Percentiles rank a stretch among this genome's conserved stretches.
Conservation (phyloP, 2,888 invertebrate genomes). For the Microctonus aethiopoides region DNA sequence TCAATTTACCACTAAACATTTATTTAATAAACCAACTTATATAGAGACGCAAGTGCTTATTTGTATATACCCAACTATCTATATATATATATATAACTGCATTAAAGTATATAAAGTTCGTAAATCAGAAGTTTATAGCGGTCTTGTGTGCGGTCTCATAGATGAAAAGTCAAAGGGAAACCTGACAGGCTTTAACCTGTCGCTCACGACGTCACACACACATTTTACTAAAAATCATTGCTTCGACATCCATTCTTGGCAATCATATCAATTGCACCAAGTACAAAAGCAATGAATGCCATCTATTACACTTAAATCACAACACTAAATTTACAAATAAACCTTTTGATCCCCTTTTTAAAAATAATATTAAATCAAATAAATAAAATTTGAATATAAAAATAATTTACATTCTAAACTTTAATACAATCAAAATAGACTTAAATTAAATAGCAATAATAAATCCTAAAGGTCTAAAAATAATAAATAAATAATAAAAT, state of each 20-base stretch:
- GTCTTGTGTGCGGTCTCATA: conserved; percentile 38
- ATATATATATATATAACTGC: too few species aligned
- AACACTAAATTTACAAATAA: not conserved
- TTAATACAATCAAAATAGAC: not conserved
- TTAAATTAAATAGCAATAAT: not conserved
- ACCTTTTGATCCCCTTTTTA: not conserved
- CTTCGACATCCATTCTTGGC: conserved; percentile 13
- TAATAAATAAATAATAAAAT: too few species aligned
- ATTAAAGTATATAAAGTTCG: conserved; percentile 36
- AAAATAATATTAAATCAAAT: conserved; percentile 1
- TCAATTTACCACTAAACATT: not conserved
- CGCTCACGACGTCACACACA: conserved; percentile 59
- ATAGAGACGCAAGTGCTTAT: not conserved
- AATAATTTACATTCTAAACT: not conserved
- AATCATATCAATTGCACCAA: not conserved
- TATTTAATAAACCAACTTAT: not conserved
- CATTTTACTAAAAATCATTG: conserved; percentile 60
- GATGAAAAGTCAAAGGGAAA: conserved; percentile 57
- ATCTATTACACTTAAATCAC: not conserved
- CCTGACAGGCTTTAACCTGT: conserved; percentile 49
- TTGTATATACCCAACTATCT: not conserved
- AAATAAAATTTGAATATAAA: not conserved
- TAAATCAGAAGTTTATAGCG: conserved; percentile 62
- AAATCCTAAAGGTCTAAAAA: too few species aligned
- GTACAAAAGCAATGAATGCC: not conserved